These are phyloP conservation scores for Cyphomyrus plagiostoma DNA, from an alignment of 2,113 vertebrate species.

Conservation along the genomic window DNA sequence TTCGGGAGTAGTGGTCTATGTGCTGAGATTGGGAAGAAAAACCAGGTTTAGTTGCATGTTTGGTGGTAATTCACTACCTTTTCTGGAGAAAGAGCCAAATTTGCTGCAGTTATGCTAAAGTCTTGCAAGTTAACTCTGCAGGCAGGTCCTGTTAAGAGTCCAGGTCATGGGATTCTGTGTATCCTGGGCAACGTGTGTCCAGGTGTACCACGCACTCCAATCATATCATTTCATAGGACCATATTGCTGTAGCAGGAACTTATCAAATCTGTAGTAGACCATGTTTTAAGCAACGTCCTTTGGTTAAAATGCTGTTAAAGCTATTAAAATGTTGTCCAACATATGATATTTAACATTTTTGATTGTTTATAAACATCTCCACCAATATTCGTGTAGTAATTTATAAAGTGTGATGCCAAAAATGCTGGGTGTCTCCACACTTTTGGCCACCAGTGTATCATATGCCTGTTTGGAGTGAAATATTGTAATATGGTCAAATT, in stretches of 20 bases:
- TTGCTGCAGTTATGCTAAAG: not conserved
- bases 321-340: no score
- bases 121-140: not conserved
- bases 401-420: no score
- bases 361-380: no score
- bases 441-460: not conserved
- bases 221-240: not conserved
- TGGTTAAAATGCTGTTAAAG: not conserved
- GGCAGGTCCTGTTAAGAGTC: not conserved
- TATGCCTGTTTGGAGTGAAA: not conserved
- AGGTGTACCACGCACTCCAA: not conserved
- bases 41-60: not conserved
- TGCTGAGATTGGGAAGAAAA: conserved; percentile 59
- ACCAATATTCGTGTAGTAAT: no score
- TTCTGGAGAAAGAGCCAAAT: not conserved
- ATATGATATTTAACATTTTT: no score
- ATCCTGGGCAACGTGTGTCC: not conserved
- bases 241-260: not conserved
- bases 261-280: not conserved
- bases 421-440: no score
- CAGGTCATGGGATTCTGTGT: not conserved
- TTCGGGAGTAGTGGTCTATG: conserved; percentile 87
- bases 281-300: not conserved
- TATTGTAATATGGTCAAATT: not conserved
- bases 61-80: not conserved